These are phyloP conservation scores for Pantherophis alleghaniensis DNA, from an alignment of 2,797 vertebrate species.

Conservation along the genomic window DNA sequence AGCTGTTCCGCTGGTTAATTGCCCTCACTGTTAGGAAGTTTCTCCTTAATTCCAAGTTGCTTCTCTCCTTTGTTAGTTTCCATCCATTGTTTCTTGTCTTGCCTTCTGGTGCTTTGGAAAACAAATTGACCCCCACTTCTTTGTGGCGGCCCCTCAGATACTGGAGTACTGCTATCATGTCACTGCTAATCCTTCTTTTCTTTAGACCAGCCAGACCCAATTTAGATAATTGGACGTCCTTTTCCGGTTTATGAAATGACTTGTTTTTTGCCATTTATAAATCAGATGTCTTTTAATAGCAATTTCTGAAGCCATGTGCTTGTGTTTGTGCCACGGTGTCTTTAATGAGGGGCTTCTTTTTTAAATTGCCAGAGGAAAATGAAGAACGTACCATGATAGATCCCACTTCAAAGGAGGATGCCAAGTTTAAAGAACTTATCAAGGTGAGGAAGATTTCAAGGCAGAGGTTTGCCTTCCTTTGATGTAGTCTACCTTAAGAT, in stretches of 20 bases:
- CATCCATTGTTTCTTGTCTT: conserved; percentile 8
- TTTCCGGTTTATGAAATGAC: conserved; percentile 10
- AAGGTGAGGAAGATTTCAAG: conserved; percentile 76
- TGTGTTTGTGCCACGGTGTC: neutral
- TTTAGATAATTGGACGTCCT: neutral
- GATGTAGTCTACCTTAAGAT: neutral
- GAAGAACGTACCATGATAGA: conserved; percentile 95
- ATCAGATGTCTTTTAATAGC: conserved; percentile 12
- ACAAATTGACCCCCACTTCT: neutral
- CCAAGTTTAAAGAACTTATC: conserved; percentile 93
- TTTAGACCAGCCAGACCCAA: neutral
- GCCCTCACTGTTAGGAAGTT: neutral
- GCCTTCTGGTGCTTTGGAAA: neutral
- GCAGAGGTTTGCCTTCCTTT: neutral
- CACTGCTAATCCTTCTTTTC: neutral
- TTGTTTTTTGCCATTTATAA: neutral
- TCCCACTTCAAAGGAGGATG: conserved; percentile 87
- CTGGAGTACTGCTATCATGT: neutral
- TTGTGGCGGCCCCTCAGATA: neutral
- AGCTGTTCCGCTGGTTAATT: neutral
- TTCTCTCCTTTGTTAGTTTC: neutral
- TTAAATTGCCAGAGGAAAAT: conserved; percentile 85
- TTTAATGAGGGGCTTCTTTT: conserved; percentile 44
- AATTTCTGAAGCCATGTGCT: neutral
- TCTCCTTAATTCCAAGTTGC: too few species aligned